Percentiles rank a stretch among this genome's conserved stretches.
Evolutionary conservation across 2,113 vertebrate species (phyloP).

Genomic region (Felis chaus): DNA sequence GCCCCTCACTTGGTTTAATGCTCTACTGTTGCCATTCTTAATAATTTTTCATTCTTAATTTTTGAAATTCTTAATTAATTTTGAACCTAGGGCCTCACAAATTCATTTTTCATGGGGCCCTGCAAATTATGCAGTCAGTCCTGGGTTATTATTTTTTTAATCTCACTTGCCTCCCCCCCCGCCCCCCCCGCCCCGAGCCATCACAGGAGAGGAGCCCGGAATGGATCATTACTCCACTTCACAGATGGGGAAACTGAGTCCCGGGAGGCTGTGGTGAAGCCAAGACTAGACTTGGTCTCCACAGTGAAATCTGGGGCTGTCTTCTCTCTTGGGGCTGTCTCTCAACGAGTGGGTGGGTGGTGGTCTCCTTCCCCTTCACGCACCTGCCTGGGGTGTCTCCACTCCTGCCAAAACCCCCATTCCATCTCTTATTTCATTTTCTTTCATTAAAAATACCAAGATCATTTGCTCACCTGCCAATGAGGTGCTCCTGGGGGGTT

Average conservation of each 20-base stretch:
- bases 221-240: too few species aligned
- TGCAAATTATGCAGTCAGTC: accelerated
- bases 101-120: neutral
- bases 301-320: neutral
- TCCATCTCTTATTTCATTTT: neutral
- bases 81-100: neutral
- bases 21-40: accelerated
- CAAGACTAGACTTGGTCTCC: accelerated
- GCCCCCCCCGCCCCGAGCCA: neutral
- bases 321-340: neutral
- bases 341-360: accelerated
- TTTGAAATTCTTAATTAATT: neutral
- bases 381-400: neutral
- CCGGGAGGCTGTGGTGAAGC: accelerated
- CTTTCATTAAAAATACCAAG: neutral
- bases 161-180: neutral
- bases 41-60: neutral
- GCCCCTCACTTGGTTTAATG: accelerated
- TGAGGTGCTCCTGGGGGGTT: neutral
- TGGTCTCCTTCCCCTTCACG: neutral
- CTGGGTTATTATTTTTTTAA: neutral
- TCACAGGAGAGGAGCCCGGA: neutral
- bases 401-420: accelerated
- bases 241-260: neutral
- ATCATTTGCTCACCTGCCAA: conserved; percentile 79